Conservation (phyloP, 1,140 invertebrate genomes). For the Anagrus nilaparvatae region DNA sequence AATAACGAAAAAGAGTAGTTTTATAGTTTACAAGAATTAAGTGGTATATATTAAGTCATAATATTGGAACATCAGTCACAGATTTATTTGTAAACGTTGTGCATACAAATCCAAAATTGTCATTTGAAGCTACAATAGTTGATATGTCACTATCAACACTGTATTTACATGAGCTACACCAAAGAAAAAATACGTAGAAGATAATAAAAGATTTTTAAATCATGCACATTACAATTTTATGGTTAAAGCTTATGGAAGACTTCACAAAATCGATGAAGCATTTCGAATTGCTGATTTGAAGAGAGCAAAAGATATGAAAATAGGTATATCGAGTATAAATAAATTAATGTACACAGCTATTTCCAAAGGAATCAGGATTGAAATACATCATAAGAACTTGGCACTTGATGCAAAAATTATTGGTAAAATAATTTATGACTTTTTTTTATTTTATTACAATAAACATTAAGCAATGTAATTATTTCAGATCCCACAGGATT, state of each 20-base stretch:
- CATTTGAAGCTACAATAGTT: slow-evolving; percentile 48
- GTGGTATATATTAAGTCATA: slow-evolving; percentile 27
- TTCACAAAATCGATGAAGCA: slow-evolving; percentile 63
- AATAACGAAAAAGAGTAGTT: slow-evolving; percentile 37
- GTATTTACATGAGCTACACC: slow-evolving; percentile 67
- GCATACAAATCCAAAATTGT: slow-evolving; percentile 29
- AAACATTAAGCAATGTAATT: slow-evolving; percentile 14
- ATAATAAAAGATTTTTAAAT: slow-evolving; percentile 59
- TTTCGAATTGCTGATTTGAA: slow-evolving; percentile 80
- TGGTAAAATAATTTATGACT: too few species aligned
- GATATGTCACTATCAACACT: slow-evolving; percentile 74
- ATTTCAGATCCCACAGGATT: slow-evolving; percentile 53
- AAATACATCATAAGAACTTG: slow-evolving; percentile 72
- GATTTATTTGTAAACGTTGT: slow-evolving; percentile 29
- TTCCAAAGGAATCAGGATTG: slow-evolving; percentile 66
- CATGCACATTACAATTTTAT: slow-evolving; percentile 73
- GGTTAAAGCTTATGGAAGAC: slow-evolving; percentile 82
- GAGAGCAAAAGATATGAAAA: slow-evolving; percentile 50
- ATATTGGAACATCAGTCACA: slow-evolving; percentile 38
- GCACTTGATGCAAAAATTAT: slow-evolving; percentile 57
- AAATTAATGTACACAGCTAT: slow-evolving; percentile 77
- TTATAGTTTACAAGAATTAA: slow-evolving; percentile 35
- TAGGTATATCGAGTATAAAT: slow-evolving; percentile 62
- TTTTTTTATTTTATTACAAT: neutral
- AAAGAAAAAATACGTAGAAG: too few species aligned